Percentiles rank a stretch among this genome's conserved stretches.
These are phyloP conservation scores for Odocoileus virginianus DNA, from an alignment of 2,113 vertebrate genomes.

Conservation along the genomic window DNA sequence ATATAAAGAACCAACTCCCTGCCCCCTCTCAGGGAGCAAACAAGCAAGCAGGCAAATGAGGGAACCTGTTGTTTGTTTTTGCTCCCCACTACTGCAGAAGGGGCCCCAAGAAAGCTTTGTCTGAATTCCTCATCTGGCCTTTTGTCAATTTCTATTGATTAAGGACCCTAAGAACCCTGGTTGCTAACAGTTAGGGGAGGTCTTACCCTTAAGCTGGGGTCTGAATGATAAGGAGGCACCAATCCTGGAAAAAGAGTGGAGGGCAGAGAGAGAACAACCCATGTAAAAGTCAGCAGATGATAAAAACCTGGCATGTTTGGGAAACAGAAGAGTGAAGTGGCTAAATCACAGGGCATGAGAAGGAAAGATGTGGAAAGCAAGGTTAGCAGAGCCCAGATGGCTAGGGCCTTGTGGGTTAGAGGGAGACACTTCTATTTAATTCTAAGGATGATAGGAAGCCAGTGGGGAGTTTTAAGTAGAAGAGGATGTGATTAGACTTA, in stretches of 20 bases:
- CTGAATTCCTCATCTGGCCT: background rate
- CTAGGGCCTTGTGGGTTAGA: fast-evolving
- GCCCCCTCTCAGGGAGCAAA: background rate
- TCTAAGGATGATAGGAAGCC: background rate
- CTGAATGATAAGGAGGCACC: background rate
- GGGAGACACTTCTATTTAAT: background rate
- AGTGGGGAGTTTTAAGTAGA: background rate
- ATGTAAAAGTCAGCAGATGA: fast-evolving
- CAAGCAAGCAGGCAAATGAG: background rate
- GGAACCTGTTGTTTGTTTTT: background rate
- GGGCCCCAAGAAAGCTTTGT: background rate
- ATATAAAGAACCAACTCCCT: background rate
- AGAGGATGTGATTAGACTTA: background rate
- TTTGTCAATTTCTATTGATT: background rate
- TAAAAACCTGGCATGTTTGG: background rate
- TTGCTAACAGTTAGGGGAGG: background rate
- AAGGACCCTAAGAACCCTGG: background rate
- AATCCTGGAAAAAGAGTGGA: background rate
- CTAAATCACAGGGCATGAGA: background rate
- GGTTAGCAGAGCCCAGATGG: background rate
- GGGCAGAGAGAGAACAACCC: background rate
- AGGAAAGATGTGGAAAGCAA: background rate
- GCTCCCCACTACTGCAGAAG: background rate
- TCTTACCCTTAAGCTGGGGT: background rate
- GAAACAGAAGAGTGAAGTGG: fast-evolving